Evolutionary conservation across 2,888 invertebrate species (phyloP).

Genomic region (Apamea crenata): DNA sequence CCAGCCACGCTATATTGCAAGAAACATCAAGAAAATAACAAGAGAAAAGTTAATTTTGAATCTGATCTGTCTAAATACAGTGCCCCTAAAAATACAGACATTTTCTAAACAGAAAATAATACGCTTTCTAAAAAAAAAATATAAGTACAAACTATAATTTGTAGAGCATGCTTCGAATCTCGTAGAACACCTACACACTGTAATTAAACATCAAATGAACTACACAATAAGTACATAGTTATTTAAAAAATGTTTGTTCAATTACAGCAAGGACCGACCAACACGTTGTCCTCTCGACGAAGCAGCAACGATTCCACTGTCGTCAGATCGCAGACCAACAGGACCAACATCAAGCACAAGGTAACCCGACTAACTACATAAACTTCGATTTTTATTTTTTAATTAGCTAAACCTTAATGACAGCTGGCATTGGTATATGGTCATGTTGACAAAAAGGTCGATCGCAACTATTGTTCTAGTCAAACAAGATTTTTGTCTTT

Average conservation of each 20-base stretch:
- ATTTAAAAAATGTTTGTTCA: slow-evolving; percentile 45
- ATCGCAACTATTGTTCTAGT: background rate
- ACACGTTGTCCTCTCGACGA: slow-evolving; percentile 93
- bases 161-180: slow-evolving; percentile 44
- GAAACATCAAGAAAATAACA: background rate
- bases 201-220: background rate
- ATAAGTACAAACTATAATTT: background rate
- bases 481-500: background rate
- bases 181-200: slow-evolving; percentile 8
- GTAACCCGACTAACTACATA: slow-evolving; percentile 70
- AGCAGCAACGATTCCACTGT: slow-evolving; percentile 96
- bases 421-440: background rate
- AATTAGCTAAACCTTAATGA: background rate
- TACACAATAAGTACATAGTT: background rate
- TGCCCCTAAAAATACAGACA: background rate
- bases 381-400: background rate
- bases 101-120: background rate
- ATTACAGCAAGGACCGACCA: slow-evolving; percentile 93
- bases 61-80: background rate
- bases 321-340: slow-evolving; percentile 87
- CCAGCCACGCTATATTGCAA: background rate
- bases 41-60: background rate
- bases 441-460: background rate
- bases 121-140: slow-evolving; percentile 18
- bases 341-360: slow-evolving; percentile 89